Percentiles rank a stretch among this genome's conserved stretches.
Evolutionary conservation across 2,888 invertebrate genomes (phyloP).

Genomic region (Philonicus albiceps): DNA sequence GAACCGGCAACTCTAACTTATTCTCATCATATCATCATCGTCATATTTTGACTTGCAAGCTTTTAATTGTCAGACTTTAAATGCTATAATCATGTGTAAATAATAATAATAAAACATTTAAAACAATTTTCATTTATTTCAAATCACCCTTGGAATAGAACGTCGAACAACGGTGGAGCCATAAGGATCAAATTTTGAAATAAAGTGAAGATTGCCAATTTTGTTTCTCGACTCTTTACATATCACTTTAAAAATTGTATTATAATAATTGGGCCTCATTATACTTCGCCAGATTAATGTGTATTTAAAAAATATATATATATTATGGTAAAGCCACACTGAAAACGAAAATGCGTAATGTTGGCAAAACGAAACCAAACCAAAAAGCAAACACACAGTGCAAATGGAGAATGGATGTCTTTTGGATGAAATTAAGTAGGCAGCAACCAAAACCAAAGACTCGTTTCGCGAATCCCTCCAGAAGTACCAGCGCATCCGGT

Average conservation of each 20-base stretch:
- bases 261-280: background rate
- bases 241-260: background rate
- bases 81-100: no score
- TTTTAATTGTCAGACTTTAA: no score
- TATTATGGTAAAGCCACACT: background rate
- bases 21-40: no score
- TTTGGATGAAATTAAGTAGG: background rate
- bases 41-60: no score
- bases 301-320: background rate
- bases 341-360: background rate
- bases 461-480: background rate
- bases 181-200: no score
- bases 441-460: conserved; percentile 4
- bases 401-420: background rate
- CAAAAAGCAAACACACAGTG: conserved; percentile 13
- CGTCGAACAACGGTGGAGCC: no score
- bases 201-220: no score
- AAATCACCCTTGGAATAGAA: no score
- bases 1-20: no score
- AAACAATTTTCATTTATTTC: no score
- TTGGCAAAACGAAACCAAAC: conserved; percentile 10
- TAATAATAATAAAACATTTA: no score
- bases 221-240: no score
- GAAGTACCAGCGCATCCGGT: background rate
- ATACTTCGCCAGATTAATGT: background rate